Evolutionary conservation across 2,888 invertebrate genomes (phyloP), one percentile per base, ranked within the genome.

Genomic region (Megastigmus dorsalis): DNA sequence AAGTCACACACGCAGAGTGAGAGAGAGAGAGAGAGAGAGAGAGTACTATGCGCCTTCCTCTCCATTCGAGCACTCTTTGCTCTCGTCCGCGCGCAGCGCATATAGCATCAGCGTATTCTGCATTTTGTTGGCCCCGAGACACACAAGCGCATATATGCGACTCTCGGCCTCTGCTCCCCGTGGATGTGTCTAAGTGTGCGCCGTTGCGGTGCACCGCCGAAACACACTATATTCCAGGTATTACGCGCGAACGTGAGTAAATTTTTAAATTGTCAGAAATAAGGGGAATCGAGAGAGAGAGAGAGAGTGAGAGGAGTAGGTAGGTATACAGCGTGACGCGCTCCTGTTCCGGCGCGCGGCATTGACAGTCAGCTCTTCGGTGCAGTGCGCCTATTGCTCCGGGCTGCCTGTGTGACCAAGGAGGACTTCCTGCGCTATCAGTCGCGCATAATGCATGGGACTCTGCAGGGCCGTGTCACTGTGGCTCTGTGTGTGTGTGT

Each of bases 341-440:
- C 69, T 75, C 66, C 75, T 75, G 70, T 75, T 75, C 70, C 70
- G 75, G 75, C 66, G 60, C 33, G 45, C 41, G 66, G 48, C 62
- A 75, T 71, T 71, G 66, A 71, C 71, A 71, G 70, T 75, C 74
- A 33, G 36, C 66, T 54, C 26, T 28, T 13, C 23, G 48, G 3
- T 15, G 55, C 9, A 13, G 2, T 10, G 3, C 20, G 2, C 36
- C 7, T 36, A 13, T 5, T 3, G 41, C 41, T n/a, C 3, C 9
- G 41, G 13, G 13, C 45, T 3, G 1, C 7, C 41, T 13, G 4
- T 2, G 38, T 15, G 13, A 10, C 36, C 26, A 28, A 26, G 13
- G 33, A 55, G 68, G 63, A 74, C 71, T 75, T 75, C 75, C 75
- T 75, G 75, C 60, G 71, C 75, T 70, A 66, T 74, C 74, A 36